phyloP scores from a whole-genome alignment of 2,888 invertebrate species.

The Orchesellides sinensis region DNA sequence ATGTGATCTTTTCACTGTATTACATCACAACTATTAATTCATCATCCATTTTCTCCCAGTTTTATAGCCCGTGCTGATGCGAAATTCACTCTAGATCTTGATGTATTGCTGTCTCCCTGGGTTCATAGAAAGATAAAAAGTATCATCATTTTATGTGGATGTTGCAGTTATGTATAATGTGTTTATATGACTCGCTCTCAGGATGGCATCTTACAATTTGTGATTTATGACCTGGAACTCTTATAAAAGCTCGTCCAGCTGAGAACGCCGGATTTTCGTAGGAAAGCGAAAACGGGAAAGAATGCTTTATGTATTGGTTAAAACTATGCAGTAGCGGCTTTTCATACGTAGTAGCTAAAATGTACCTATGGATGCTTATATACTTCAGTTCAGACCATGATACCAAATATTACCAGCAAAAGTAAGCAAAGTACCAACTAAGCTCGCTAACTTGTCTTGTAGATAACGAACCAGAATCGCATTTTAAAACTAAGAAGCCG shows the following conservation, averaged over 20 bases:
- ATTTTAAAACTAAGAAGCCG: not conserved
- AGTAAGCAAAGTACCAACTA: not conserved
- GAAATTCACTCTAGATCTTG: constrained; percentile 13
- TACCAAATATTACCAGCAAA: not conserved
- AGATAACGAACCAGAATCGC: not conserved
- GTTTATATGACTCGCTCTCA: not conserved
- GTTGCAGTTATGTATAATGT: not conserved
- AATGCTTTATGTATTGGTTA: not conserved
- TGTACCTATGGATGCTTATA: not conserved
- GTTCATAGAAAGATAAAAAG: not conserved
- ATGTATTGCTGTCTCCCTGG: not conserved
- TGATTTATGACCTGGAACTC: constrained; percentile 58
- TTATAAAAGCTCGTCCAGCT: not conserved
- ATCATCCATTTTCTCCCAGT: constrained; percentile 36
- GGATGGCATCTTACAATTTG: constrained; percentile 33
- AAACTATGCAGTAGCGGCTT: not conserved
- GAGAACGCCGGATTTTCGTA: not conserved
- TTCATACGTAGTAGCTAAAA: not conserved
- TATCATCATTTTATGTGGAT: not conserved
- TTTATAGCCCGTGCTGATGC: constrained; percentile 34
- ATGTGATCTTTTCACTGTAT: not conserved
- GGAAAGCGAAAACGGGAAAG: not conserved
- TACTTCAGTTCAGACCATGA: not conserved
- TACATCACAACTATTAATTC: constrained; percentile 41
- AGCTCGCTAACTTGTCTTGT: not conserved